A percentile compares a stretch with the other conserved stretches of the same genome.
phyloP scores from a whole-genome alignment of 2,113 vertebrate genomes.

The Vulpes lagopus region DNA sequence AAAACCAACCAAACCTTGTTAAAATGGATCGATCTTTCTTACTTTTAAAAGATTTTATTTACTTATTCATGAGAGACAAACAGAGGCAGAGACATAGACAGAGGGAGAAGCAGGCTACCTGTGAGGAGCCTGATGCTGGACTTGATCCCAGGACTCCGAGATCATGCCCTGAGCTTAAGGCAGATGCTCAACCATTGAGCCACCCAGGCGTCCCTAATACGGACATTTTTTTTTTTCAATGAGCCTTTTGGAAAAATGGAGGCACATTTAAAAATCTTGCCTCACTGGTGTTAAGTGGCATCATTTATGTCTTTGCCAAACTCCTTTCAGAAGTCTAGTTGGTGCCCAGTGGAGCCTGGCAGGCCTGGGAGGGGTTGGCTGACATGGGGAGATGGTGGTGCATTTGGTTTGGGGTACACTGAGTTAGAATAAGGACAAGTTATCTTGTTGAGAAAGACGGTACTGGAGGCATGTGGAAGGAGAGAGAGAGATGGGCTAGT shows the following conservation, averaged over 20 bases:
- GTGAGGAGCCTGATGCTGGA: too few species aligned
- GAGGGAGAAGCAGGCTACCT: too few species aligned
- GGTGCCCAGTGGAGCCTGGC: neutral
- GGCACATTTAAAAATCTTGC: neutral
- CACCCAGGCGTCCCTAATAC: too few species aligned
- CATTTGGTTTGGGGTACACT: neutral
- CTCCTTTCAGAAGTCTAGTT: neutral
- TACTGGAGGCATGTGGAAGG: neutral
- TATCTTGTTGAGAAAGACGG: neutral
- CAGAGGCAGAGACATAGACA: too few species aligned
- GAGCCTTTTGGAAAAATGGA: neutral
- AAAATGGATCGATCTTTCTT: neutral
- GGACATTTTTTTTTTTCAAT: neutral
- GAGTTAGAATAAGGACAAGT: neutral
- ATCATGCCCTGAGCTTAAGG: too few species aligned
- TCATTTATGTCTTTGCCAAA: neutral
- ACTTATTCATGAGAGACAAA: too few species aligned
- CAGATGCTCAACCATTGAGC: too few species aligned
- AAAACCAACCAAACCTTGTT: neutral
- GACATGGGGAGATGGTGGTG: neutral
- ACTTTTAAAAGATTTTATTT: too few species aligned
- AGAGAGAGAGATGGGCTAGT: neutral
- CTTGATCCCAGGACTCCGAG: too few species aligned
- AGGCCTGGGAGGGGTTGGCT: accelerated
- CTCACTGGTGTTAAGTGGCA: neutral